phyloP scores from a whole-genome alignment of 2,888 invertebrate genomes.

The Adineta ricciae region DNA sequence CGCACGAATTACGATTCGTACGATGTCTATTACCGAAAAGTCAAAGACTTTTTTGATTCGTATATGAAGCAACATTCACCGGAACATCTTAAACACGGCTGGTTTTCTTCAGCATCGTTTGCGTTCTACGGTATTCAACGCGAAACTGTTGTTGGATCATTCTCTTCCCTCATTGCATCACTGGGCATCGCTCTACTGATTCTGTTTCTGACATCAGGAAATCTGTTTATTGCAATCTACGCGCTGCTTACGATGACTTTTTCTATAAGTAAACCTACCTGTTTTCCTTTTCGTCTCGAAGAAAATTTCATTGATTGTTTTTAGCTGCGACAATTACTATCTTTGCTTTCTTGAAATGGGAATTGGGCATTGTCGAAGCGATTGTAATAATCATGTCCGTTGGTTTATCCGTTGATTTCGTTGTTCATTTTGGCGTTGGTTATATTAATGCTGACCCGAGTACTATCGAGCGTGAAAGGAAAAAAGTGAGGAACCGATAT shows the following conservation, averaged over 20 bases:
- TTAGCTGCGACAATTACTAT: constrained; percentile 62
- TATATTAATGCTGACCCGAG: constrained; percentile 51
- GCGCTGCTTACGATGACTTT: constrained; percentile 73
- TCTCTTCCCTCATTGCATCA: constrained; percentile 54
- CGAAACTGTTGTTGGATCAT: constrained; percentile 26
- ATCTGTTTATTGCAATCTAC: constrained; percentile 68
- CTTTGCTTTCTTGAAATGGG: constrained; percentile 60
- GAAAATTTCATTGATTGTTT: constrained; percentile 48
- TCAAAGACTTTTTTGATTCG: not conserved
- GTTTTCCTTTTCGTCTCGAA: too few relatives aligned
- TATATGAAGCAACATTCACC: constrained; percentile 15
- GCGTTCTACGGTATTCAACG: constrained; percentile 32
- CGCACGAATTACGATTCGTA: not conserved
- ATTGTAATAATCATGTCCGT: constrained; percentile 80
- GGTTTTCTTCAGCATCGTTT: constrained; percentile 24
- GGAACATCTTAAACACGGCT: not conserved
- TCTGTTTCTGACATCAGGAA: constrained; percentile 70
- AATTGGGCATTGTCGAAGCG: constrained; percentile 77
- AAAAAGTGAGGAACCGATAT: not conserved
- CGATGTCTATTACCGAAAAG: not conserved
- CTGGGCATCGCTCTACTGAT: constrained; percentile 66
- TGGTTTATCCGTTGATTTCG: constrained; percentile 78
- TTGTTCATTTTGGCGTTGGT: constrained; percentile 73
- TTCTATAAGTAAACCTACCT: constrained; percentile 55
- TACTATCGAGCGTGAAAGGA: not conserved